Conservation (phyloP, 1,140 invertebrate species). For the Globodera ellingtonae region DNA sequence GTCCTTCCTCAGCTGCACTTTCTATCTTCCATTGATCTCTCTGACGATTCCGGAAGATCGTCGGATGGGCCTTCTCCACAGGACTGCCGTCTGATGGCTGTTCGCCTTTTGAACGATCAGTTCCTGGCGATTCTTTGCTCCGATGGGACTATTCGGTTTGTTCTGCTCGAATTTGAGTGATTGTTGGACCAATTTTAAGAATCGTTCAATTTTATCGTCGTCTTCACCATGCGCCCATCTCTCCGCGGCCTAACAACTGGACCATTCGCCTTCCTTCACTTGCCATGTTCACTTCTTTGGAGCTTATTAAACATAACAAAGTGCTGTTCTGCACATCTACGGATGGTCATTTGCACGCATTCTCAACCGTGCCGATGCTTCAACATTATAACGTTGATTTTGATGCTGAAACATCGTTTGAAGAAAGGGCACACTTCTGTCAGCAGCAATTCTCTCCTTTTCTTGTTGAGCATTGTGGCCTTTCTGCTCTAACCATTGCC, state of each 20-base stretch:
- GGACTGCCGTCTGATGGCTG: conserved; percentile 1
- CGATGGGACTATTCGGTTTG: conserved; percentile 6
- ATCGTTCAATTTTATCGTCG: neutral
- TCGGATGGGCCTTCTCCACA: neutral
- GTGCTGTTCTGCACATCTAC: neutral
- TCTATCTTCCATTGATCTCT: neutral
- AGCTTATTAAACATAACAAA: neutral
- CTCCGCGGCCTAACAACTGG: neutral
- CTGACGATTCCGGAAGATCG: neutral
- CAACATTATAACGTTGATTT: neutral
- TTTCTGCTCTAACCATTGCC: conserved; percentile 9
- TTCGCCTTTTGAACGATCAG: neutral
- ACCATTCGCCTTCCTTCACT: neutral
- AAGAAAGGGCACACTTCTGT: neutral
- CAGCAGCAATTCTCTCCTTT: neutral
- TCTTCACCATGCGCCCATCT: neutral
- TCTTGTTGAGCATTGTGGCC: conserved; percentile 5
- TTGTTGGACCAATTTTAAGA: neutral
- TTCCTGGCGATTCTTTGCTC: conserved; percentile 12
- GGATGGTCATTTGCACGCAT: neutral
- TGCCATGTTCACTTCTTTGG: neutral
- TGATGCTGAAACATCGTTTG: neutral
- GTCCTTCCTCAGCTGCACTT: neutral
- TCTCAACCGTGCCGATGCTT: neutral
- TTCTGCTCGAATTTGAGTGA: neutral